Conservation (phyloP, 2,888 invertebrate genomes). For the Eupithecia subfuscata region DNA sequence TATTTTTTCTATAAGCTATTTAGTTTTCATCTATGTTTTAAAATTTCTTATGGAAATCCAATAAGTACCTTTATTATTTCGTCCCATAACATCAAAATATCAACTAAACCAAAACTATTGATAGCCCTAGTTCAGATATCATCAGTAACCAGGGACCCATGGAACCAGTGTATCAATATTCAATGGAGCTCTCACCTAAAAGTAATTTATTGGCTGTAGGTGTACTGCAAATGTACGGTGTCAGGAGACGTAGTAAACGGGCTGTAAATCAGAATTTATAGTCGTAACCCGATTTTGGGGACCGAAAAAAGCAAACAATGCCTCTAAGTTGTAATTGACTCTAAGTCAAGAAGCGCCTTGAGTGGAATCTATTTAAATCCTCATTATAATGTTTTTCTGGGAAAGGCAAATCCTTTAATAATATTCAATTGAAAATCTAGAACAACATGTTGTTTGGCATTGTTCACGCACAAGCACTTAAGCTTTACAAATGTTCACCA, state of each 20-base stretch:
- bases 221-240: slow-evolving; percentile 17
- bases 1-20: neutral
- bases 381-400: neutral
- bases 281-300: slow-evolving; percentile 7
- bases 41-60: neutral
- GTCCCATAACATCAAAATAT: neutral
- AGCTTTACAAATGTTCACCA: neutral
- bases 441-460: neutral
- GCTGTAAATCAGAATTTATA: slow-evolving; percentile 16
- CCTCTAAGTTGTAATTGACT: too few relatives aligned
- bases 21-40: neutral
- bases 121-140: slow-evolving; percentile 12
- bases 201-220: slow-evolving; percentile 37
- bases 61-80: neutral
- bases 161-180: slow-evolving; percentile 39
- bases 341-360: too few relatives aligned
- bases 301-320: neutral
- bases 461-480: too few relatives aligned
- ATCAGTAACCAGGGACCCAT: slow-evolving; percentile 33
- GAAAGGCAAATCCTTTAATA: neutral
- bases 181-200: slow-evolving; percentile 34
- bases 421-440: neutral
- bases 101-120: neutral
- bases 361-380: neutral
- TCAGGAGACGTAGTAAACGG: slow-evolving; percentile 17